Base-by-base conservation (phyloP, 2,113 vertebrate genomes). In the Odontophorus gujanensis region DNA sequence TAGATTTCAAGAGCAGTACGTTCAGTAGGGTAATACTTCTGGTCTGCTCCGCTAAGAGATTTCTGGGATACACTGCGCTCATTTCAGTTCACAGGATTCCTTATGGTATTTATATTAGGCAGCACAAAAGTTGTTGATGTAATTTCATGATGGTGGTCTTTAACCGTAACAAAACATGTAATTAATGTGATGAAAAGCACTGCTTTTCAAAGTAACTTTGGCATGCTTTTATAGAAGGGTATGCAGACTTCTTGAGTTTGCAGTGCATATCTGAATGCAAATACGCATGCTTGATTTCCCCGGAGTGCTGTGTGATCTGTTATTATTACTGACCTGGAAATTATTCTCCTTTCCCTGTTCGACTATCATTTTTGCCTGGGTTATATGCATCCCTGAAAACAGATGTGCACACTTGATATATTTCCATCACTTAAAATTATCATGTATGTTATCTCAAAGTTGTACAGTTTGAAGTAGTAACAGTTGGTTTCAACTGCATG, bases 251-350 rank as follows among this genome's bases (percentile, higher is more conserved):
- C 74, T 87, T 51, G 47, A 83, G 81, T 80, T 95, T 86, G 79
- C 74, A 82, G 67, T 32, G 51, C 72, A 16, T 67, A 78, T 89
- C 87, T 91, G 79, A 93, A 92, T 65, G 92, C 94, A 95, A 91
- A 93, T 93, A 79, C 2, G 3, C 62, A 75, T 95, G 91, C 90
- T 85, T 96, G 91, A 96, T 96, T 96, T 95, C 96, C 94, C 95
- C 57, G 1, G 94, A 89, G 95, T 71, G 79, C 58, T 96, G 83
- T 93, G 89, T 81, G 92, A 95, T 91, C 89, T 91, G 91, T 89
- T 95, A 93, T 85, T 96, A 96, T 85, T 95, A 93, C 87, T 91
- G 95, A 96, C 94, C 96, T 96, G 87, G 95, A 96, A 96, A 96
- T 96, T 73, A 95, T 95, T 95, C 89, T 85, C 11, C 94, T 91